phyloP scores from a whole-genome alignment of 1,140 invertebrate genomes.

The Drosophila punjabiensis region DNA sequence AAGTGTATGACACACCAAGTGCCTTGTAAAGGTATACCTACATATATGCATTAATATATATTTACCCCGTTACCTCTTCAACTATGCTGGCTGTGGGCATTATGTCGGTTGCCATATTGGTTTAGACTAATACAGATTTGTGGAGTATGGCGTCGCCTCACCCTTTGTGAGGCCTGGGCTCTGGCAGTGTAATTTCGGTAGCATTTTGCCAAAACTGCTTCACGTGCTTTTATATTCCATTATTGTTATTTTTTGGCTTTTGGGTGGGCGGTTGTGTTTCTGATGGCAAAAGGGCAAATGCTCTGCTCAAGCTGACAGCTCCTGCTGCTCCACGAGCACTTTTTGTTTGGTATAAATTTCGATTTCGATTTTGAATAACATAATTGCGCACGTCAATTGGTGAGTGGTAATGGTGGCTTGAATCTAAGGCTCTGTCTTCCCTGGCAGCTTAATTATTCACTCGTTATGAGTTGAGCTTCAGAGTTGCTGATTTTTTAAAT shows the following conservation, averaged over 20 bases:
- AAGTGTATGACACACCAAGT: not conserved
- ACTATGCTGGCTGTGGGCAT: slow-evolving; percentile 33
- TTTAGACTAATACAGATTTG: slow-evolving; percentile 53
- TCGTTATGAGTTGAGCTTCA: slow-evolving; percentile 23
- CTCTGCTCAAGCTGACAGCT: slow-evolving; percentile 47
- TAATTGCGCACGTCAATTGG: slow-evolving; percentile 70
- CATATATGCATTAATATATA: slow-evolving; percentile 40
- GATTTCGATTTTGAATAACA: slow-evolving; percentile 64
- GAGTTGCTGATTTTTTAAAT: slow-evolving; percentile 47
- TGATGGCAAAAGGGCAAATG: slow-evolving; percentile 58
- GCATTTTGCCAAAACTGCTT: slow-evolving; percentile 67
- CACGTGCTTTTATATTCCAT: slow-evolving; percentile 45
- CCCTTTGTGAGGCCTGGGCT: not conserved
- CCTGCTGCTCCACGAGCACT: slow-evolving; percentile 36
- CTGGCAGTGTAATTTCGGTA: slow-evolving; percentile 48
- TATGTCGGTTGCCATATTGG: slow-evolving; percentile 71
- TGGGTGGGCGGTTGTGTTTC: slow-evolving; percentile 31
- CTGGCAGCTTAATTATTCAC: slow-evolving; percentile 73
- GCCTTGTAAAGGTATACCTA: slow-evolving; percentile 21
- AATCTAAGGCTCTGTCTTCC: slow-evolving; percentile 33
- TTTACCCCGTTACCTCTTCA: slow-evolving; percentile 32
- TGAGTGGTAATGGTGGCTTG: slow-evolving; percentile 49
- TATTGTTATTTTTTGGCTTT: slow-evolving; percentile 37
- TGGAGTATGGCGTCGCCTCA: slow-evolving; percentile 12
- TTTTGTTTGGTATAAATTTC: slow-evolving; percentile 21